These are phyloP conservation scores for Thysanoteuthis rhombus DNA, from an alignment of 2,888 invertebrate genomes.

Conservation along the genomic window DNA sequence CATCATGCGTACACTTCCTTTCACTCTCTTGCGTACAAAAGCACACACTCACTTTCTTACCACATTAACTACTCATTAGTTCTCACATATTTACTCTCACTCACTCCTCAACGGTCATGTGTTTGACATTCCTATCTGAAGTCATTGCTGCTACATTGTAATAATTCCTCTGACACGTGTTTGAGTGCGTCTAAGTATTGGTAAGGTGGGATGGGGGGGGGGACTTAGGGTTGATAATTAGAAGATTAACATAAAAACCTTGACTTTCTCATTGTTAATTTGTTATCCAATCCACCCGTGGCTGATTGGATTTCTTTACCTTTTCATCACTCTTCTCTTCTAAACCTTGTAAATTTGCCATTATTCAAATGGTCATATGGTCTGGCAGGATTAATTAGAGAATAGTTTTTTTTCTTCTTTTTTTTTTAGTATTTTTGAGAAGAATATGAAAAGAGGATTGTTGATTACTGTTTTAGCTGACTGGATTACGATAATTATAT, in stretches of 20 bases:
- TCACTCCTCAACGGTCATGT: not conserved
- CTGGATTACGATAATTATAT: too few relatives aligned
- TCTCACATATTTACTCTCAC: not conserved
- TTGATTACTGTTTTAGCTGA: too few relatives aligned
- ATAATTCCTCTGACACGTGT: not conserved
- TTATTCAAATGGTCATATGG: not conserved
- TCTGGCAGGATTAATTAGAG: not conserved
- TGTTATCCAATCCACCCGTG: not conserved
- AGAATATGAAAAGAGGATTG: too few relatives aligned
- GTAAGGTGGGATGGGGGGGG: too few relatives aligned
- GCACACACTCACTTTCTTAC: too few relatives aligned
- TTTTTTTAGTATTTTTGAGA: too few relatives aligned
- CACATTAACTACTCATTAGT: not conserved
- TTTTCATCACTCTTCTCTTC: not conserved
- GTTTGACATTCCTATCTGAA: not conserved
- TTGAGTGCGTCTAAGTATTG: not conserved
- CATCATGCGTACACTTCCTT: not conserved
- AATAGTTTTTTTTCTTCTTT: too few relatives aligned
- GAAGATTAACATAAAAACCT: not conserved
- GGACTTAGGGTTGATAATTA: not conserved
- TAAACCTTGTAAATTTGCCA: not conserved
- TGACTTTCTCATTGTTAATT: not conserved
- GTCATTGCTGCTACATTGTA: not conserved
- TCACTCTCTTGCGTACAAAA: not conserved
- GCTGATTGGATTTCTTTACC: not conserved